Evolutionary conservation across 2,888 invertebrate genomes (phyloP), one percentile per base, ranked within the genome.

Genomic region (Nebria brevicollis): DNA sequence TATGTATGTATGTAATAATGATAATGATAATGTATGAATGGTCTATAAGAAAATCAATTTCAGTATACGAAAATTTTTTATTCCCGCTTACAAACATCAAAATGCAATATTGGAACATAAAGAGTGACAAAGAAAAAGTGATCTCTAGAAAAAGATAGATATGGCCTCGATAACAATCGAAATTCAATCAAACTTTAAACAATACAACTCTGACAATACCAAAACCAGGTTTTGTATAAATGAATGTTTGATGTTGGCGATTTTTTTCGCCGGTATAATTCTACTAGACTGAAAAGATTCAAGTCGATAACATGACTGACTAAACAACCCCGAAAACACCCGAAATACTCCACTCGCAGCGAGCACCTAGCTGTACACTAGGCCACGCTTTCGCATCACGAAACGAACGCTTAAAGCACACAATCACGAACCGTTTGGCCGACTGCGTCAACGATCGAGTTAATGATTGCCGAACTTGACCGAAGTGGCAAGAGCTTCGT

Each of bases 131-230:
- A 54, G 54, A 54, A 54, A 54, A 54, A 54, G 54, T 13, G 54
- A 54, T 8, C 13, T 54, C 54, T 8, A 54, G 54, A 54, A 54
- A 54, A 13, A 54, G 54, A 54, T 54, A 54, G 54, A 54, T 13
- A 54, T 54, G 8, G 54, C 25, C 15, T 70, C 70, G 81, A 81
- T 81, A 81, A 81, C 81, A 81, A 81, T 81, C 81, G 81, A 54
- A 77, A 81, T 81, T 81, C 81, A 81, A 81, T 81, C 81, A 81
- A 81, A 81, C 65, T 72, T 70, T 72, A 77, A 81, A 81, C 81
- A 81, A 81, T 81, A 81, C 81, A 66, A 41, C 72, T 75, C 81
- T 77, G 81, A 81, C 81, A 81, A 81, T 81, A 81, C 81, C 77
- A 81, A 81, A 81, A 54, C 73, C 77, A 66, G 77, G 81, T 66